phyloP scores from a whole-genome alignment of 2,888 invertebrate genomes.

The Tiliacea citrago region DNA sequence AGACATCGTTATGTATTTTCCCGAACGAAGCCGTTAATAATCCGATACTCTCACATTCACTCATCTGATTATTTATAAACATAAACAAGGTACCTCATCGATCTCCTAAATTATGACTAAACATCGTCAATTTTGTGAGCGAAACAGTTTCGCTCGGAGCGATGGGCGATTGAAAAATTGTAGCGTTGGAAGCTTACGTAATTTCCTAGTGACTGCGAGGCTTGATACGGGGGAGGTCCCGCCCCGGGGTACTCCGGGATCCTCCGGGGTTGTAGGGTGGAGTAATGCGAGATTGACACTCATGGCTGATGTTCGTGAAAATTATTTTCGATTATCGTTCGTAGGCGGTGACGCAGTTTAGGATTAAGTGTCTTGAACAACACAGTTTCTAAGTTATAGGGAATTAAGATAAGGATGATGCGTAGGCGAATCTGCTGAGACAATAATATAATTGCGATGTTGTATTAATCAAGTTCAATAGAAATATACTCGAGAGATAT shows the following conservation, averaged over 20 bases:
- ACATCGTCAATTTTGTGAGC: slow-evolving; percentile 79
- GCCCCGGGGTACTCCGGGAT: slow-evolving; percentile 67
- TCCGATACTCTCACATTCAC: slow-evolving; percentile 5
- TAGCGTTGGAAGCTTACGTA: slow-evolving; percentile 81
- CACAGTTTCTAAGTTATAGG: slow-evolving; percentile 4
- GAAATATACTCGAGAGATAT: neutral
- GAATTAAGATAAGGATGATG: neutral
- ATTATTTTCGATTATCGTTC: slow-evolving; percentile 59
- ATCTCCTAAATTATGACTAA: slow-evolving; percentile 80
- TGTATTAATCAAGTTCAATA: neutral
- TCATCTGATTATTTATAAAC: slow-evolving; percentile 38
- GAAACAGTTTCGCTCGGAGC: slow-evolving; percentile 79
- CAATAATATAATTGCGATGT: neutral
- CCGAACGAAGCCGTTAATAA: neutral
- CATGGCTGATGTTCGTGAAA: slow-evolving; percentile 58
- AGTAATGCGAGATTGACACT: slow-evolving; percentile 60
- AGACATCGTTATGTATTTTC: neutral
- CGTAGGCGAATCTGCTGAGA: neutral
- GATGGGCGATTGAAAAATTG: slow-evolving; percentile 88
- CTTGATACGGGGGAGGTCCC: slow-evolving; percentile 67
- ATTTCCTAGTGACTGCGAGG: slow-evolving; percentile 79
- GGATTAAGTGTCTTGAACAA: slow-evolving; percentile 17
- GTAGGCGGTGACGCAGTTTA: slow-evolving; percentile 4
- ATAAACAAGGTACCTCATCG: slow-evolving; percentile 54
- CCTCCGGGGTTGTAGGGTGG: slow-evolving; percentile 65